Percentiles rank a stretch among this genome's conserved stretches.
phyloP scores from a whole-genome alignment of 2,113 vertebrate species.

The Apodemus speciosus region DNA sequence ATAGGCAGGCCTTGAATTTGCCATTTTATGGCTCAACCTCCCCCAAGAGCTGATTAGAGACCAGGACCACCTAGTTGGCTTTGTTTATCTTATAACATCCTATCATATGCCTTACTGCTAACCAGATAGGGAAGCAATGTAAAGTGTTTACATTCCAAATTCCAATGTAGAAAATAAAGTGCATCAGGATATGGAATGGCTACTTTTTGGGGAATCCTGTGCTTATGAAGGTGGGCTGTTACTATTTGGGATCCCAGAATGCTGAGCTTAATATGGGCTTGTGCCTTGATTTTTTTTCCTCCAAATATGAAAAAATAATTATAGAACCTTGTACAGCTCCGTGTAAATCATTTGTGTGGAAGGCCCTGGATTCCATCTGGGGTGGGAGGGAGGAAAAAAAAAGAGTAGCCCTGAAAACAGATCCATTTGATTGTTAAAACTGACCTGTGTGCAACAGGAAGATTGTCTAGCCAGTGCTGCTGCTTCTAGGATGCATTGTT shows the following conservation, averaged over 20 bases:
- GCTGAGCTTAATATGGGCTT: background rate
- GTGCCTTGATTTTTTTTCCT: background rate
- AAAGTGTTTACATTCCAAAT: constrained; percentile 46
- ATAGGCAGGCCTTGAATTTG: background rate
- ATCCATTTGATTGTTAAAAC: constrained; percentile 19
- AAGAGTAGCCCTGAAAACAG: constrained; percentile 1
- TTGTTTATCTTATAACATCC: constrained; percentile 46
- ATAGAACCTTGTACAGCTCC: background rate
- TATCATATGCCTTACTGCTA: constrained; percentile 22
- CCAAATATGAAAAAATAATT: background rate
- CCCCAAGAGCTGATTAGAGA: background rate
- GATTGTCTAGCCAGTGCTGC: background rate
- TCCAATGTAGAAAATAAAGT: constrained; percentile 37
- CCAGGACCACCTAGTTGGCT: background rate
- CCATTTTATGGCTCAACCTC: background rate
- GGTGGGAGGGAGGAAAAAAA: background rate
- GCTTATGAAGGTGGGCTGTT: background rate
- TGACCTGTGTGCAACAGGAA: background rate
- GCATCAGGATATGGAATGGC: background rate
- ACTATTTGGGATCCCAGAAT: background rate
- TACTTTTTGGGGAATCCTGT: background rate
- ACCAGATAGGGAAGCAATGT: constrained; percentile 18
- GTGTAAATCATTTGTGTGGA: background rate
- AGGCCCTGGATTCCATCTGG: background rate
- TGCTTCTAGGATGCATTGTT: background rate